Evolutionary conservation across 2,797 vertebrate genomes (phyloP), one percentile per base, ranked within the genome.

Genomic region (Aplochiton taeniatus): DNA sequence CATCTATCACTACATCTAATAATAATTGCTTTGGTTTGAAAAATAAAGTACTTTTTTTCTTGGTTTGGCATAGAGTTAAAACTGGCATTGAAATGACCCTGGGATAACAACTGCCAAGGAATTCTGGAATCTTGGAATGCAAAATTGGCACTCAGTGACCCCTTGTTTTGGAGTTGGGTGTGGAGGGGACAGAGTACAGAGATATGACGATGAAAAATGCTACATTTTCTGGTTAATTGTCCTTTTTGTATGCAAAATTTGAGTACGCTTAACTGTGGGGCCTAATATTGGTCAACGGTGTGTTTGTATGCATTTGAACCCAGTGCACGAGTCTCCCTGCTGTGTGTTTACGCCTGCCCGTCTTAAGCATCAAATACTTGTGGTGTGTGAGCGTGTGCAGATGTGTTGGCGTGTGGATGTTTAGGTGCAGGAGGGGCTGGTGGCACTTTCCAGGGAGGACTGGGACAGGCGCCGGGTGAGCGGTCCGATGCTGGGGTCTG

Each of bases 361-460:
- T 20, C 11, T 43, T 50, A 31, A 31, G 0, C 31, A 12, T 47
- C 41, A 41, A 54, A 18, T 54, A 51, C 58, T 49, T 77, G 61
- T 62, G 54, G 49, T 70, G 83, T 79, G 71, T 64, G 72, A 53
- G 54, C 76, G 65, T 69, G 73, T 63, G 59, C 54, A 70, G 72
- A 73, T 58, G n/a, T 70, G 69, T 14, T 46, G 61, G 55, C 71
- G 72, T 75, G 53, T 68, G 48, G 68, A 17, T 76, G 69, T 91
- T 81, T 96, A 99, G 47, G 96, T 93, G 89, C 97, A 97, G 0
- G 96, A 96, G 58, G 97, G 97, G 84, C 97, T 98, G 86, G 96
- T 97, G 83, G 96, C 94, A 67, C 98, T 99, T 91, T 99, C 98
- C 87, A 98, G 91, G 47, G 96, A 98, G 67, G 97, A 99, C 93